Conservation (phyloP, 2,888 invertebrate genomes). For the Beris chalybata region DNA sequence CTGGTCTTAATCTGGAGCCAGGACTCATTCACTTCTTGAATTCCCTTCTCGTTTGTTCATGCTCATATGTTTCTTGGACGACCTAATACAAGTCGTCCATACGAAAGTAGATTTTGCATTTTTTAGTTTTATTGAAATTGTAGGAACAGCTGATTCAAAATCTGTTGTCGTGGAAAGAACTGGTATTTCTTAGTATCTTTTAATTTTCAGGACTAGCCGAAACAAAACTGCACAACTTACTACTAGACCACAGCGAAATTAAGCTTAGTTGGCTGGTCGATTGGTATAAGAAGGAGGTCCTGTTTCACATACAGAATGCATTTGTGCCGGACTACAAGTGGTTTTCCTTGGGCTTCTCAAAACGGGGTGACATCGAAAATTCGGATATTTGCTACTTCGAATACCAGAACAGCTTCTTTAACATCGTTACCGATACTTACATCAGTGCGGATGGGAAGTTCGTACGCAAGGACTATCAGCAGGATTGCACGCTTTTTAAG, state of each 20-base stretch:
- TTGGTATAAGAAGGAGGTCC: conserved; percentile 57
- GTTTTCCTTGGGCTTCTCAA: conserved; percentile 87
- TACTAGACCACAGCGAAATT: conserved; percentile 53
- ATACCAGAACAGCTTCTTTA: conserved; percentile 59
- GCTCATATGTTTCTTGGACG: no score
- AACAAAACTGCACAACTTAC: conserved; percentile 54
- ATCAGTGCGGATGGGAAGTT: conserved; percentile 66
- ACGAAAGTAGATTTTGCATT: no score
- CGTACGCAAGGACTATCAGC: conserved; percentile 68
- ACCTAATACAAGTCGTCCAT: no score
- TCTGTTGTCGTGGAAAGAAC: no score
- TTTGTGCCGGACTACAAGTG: conserved; percentile 61
- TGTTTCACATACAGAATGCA: conserved; percentile 56
- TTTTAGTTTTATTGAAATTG: no score
- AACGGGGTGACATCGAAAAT: conserved; percentile 70
- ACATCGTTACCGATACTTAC: conserved; percentile 69
- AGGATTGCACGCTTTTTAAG: conserved; percentile 68
- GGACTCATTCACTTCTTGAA: no score
- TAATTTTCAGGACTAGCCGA: conserved; percentile 49
- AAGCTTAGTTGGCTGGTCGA: conserved; percentile 57
- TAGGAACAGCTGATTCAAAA: no score
- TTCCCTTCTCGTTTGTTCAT: no score
- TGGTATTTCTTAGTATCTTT: no score
- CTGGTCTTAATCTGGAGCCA: no score
- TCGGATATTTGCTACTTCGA: conserved; percentile 84